These are phyloP conservation scores for Cephalotes varians DNA, from an alignment of 2,888 invertebrate genomes.

Conservation along the genomic window DNA sequence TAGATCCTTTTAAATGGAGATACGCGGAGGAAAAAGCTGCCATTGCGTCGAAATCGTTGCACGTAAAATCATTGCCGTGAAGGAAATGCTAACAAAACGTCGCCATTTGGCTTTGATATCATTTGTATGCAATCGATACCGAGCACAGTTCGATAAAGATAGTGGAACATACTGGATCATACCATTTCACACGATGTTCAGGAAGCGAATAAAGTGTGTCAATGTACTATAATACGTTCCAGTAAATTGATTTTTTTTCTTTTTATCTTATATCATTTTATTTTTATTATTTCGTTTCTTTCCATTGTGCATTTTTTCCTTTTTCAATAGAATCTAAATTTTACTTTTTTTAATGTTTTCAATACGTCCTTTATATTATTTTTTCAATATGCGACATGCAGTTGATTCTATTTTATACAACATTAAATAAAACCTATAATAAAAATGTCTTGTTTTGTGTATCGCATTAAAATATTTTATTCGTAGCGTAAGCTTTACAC, in stretches of 20 bases:
- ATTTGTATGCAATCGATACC: conserved; percentile 33
- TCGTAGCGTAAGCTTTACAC: background rate
- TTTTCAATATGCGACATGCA: background rate
- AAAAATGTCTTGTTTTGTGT: background rate
- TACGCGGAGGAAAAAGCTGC: background rate
- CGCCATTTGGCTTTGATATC: conserved; percentile 6
- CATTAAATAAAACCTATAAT: background rate
- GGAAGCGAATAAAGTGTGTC: conserved; percentile 5
- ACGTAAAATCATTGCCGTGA: background rate
- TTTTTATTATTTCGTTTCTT: background rate
- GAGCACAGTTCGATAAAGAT: background rate
- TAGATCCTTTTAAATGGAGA: conserved; percentile 48
- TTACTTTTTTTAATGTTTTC: background rate
- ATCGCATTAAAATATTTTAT: background rate
- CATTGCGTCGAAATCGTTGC: background rate
- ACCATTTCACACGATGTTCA: conserved; percentile 7
- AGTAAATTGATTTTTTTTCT: background rate
- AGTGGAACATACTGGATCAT: background rate
- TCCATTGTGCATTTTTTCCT: background rate
- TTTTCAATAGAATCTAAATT: background rate
- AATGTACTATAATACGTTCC: conserved; percentile 5
- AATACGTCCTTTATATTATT: background rate
- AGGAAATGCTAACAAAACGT: background rate
- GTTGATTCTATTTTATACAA: background rate
- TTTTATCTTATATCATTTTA: background rate